Evolutionary conservation across 2,797 vertebrate genomes (phyloP), one percentile per base, ranked within the genome.

Genomic region (Morelia viridis): DNA sequence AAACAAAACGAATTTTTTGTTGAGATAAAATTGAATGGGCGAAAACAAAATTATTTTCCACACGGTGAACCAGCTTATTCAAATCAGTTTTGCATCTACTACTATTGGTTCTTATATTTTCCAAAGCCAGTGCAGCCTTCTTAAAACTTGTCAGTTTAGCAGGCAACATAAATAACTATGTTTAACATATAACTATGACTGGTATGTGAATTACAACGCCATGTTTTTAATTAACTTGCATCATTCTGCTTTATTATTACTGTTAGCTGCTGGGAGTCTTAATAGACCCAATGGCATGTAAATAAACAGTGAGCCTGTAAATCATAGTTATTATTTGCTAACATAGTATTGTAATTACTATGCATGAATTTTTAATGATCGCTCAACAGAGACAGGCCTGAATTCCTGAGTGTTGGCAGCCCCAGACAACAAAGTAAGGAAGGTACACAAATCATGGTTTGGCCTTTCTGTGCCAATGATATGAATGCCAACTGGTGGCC

Each of bases 1-100:
- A 57, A 95, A 19, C 11, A 76, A 61, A 96, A 41, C 12, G 95
- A 94, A 57, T 91, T 64, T 94, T 91, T 95, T 94, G 94, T 92
- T 95, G 92, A 92, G 84, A 85, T 85, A 91, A 41, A 3, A 56
- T 0, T 13, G 88, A 17, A 13, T 68, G 28, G 28, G 11, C 4
- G 2, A n/a, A 56, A 31, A n/a, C 12, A 28, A 11, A 2, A 0
- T 76, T 65, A 26, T n/a, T 91, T 85, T 56, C 15, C 46, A n/a
- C n/a, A n/a, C n/a, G 12, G 7, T 41, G 12, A 22, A 5, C 9
- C 5, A 19, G 58, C 62, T 41, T 68, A 41, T 83, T 46, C 57
- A 86, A 87, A 91, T 46, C 35, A n/a, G 8, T 31, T 91, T 50
- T 71, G 31, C 53, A 71, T 61, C 53, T 85, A 22, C 2, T 91